A percentile compares a stretch with the other conserved stretches of the same genome.
Evolutionary conservation across 2,888 invertebrate genomes (phyloP).

Genomic region (Himalopsyche japonica): DNA sequence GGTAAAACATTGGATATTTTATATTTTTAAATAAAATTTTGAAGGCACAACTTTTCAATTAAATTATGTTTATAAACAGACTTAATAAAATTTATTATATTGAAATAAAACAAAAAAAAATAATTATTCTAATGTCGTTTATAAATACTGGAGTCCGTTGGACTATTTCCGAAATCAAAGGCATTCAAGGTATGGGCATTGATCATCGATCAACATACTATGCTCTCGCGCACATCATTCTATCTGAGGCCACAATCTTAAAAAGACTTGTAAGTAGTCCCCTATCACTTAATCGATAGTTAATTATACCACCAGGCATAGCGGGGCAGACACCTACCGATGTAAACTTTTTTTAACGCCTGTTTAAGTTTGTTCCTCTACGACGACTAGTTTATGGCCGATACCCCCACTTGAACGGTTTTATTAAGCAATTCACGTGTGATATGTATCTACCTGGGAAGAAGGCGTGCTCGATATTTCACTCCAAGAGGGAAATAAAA

Average conservation of each 20-base stretch:
- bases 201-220: background rate
- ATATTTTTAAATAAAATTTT: too few species aligned
- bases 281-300: slow-evolving; percentile 35
- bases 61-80: too few species aligned
- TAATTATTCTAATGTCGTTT: too few species aligned
- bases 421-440: slow-evolving; percentile 31
- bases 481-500: too few species aligned
- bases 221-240: background rate
- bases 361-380: background rate
- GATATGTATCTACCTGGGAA: background rate
- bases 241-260: slow-evolving; percentile 24
- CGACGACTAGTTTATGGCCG: slow-evolving; percentile 31
- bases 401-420: slow-evolving; percentile 29
- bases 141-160: too few species aligned
- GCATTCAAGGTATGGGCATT: background rate
- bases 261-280: slow-evolving; percentile 11
- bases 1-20: too few species aligned
- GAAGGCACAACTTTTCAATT: too few species aligned
- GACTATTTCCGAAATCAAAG: background rate
- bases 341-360: slow-evolving; percentile 10
- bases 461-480: background rate
- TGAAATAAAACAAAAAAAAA: too few species aligned
- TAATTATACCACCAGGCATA: slow-evolving; percentile 30
- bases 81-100: too few species aligned
- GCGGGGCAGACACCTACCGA: slow-evolving; percentile 18